These are phyloP conservation scores for Apogon hyalosoma DNA, from an alignment of 2,797 vertebrate genomes.

Conservation along the genomic window DNA sequence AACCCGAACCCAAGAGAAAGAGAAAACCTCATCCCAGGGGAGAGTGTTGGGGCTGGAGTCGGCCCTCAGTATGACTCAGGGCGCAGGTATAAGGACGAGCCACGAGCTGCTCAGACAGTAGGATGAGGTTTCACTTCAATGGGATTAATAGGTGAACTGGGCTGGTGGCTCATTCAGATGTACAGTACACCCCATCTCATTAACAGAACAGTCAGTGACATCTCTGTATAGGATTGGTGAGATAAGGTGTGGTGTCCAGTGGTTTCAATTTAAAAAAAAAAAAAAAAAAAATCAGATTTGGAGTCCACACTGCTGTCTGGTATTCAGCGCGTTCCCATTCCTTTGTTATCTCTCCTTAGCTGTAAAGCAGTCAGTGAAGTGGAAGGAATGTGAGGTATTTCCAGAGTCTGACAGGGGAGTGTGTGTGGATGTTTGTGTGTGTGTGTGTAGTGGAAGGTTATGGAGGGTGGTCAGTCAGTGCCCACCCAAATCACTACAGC, in stretches of 20 bases:
- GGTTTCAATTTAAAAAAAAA: conserved; percentile 37
- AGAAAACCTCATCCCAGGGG: conserved; percentile 81
- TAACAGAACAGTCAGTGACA: conserved; percentile 54
- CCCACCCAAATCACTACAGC: conserved; percentile 66
- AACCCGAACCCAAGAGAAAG: conserved; percentile 77
- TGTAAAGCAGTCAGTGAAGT: conserved; percentile 76
- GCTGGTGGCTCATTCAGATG: conserved; percentile 57
- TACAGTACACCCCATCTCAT: conserved; percentile 64
- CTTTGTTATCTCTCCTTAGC: conserved; percentile 80
- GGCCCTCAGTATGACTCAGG: conserved; percentile 44
- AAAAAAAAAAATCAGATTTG: conserved; percentile 19
- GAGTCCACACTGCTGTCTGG: conserved; percentile 51
- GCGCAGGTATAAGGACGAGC: conserved; percentile 46
- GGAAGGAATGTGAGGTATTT: conserved; percentile 84
- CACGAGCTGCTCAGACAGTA: conserved; percentile 47
- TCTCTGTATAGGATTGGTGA: conserved; percentile 45
- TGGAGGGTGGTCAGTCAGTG: conserved; percentile 70
- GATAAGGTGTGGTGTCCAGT: conserved; percentile 54
- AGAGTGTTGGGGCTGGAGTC: conserved; percentile 63
- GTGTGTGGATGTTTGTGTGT: conserved; percentile 21
- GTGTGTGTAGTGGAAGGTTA: conserved; percentile 33
- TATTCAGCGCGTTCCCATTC: conserved; percentile 71
- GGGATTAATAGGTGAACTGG: conserved; percentile 70
- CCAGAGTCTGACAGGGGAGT: conserved; percentile 69
- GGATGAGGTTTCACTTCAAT: conserved; percentile 79